Conservation (phyloP, 2,113 vertebrate genomes). For the Odontesthes bonariensis region DNA sequence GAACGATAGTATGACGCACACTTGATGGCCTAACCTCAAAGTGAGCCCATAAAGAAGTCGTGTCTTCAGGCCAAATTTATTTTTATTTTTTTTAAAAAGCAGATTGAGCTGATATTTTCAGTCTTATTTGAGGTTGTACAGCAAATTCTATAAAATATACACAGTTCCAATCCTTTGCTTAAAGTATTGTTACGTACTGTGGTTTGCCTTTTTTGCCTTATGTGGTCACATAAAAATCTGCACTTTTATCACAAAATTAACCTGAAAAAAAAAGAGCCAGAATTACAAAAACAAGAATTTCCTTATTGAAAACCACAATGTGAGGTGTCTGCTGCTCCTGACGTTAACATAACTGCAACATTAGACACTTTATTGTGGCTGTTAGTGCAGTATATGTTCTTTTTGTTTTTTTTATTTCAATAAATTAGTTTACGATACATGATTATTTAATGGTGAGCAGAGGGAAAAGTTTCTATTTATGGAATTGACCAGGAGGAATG, state of each 20-base stretch:
- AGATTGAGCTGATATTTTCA: too few relatives aligned
- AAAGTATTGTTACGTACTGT: neutral
- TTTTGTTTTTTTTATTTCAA: neutral
- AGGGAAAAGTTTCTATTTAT: neutral
- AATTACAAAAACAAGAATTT: neutral
- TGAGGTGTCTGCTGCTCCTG: neutral
- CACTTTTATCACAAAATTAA: too few relatives aligned
- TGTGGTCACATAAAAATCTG: neutral
- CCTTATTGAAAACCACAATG: neutral
- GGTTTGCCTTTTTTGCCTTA: neutral
- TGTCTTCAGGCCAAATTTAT: too few relatives aligned
- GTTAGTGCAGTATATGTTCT: neutral
- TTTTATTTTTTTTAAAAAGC: too few relatives aligned
- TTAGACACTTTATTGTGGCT: neutral
- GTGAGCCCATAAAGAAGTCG: neutral
- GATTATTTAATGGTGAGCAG: too few relatives aligned
- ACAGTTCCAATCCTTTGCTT: neutral
- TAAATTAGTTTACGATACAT: neutral
- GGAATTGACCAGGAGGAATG: neutral
- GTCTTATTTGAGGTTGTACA: neutral
- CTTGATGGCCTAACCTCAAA: neutral
- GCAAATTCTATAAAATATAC: neutral
- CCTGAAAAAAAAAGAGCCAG: neutral
- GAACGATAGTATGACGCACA: neutral
- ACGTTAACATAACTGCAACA: neutral